Evolutionary conservation across 2,888 invertebrate genomes (phyloP), one percentile per base, ranked within the genome.

Genomic region (Willowsia nigromaculata): DNA sequence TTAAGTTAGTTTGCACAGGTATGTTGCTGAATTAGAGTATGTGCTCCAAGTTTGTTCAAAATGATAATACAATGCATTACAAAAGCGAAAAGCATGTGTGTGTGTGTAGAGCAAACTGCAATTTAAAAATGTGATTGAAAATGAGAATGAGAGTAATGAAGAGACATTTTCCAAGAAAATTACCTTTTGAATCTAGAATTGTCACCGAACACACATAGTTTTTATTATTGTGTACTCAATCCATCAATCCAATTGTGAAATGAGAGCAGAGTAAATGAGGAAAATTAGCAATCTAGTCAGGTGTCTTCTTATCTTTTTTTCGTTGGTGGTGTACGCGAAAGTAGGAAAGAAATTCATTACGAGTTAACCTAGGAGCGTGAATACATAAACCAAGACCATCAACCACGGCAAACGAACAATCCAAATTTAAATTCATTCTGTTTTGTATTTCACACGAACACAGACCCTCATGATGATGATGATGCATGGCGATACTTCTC

Each of bases 201-300:
- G 37, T 40, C n/a, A n/a, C n/a, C n/a, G 25, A 43, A 47, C 11
- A 33, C 43, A 43, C 53, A 43, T 53, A 78, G 53, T 78, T 78
- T 53, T 78, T 50, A n/a, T 76, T 40, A 43, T 71, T 71, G 43
- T 47, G 47, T 43, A 74, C 43, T 47, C 71, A 74, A 74, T 74
- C 43, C 25, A 22, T 74, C 71, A 43, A 25, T 74, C 71, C 7
- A 43, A 33, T 65, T 1, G 25, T 74, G 33, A 43, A 1, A 74
- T 47, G 65, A 62, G 15, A n/a, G 18, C n/a, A 68, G 47, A 68
- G n/a, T 22, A 68, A 65, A 43, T 74, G 47, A 74, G 53, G 59
- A 78, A 81, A 78, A 78, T 78, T 85, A 78, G 78, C 85, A 85
- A 85, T 78, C 78, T 22, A 37, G 74, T 85, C 85, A 85, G 74